phyloP scores from a whole-genome alignment of 2,113 vertebrate genomes.

The Brienomyrus brachyistius region DNA sequence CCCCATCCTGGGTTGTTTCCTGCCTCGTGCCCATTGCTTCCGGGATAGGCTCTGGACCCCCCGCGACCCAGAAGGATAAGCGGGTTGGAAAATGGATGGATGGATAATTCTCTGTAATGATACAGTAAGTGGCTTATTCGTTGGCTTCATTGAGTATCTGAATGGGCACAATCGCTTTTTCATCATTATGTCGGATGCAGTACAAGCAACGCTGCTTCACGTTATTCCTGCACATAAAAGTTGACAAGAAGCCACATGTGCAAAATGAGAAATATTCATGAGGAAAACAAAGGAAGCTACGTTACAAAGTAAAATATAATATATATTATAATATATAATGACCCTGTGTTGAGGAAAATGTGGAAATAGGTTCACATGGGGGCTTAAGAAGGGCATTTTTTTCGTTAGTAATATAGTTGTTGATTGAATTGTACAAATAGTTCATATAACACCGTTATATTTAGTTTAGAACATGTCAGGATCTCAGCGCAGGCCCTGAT shows the following conservation, averaged over 20 bases:
- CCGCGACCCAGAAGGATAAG: too few relatives aligned
- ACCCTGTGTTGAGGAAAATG: background rate
- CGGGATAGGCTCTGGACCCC: too few relatives aligned
- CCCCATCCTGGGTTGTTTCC: too few relatives aligned
- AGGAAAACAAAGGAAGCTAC: background rate
- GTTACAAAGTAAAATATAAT: background rate
- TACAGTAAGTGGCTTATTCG: background rate
- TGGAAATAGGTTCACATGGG: background rate
- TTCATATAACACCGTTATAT: background rate
- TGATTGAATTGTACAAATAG: background rate
- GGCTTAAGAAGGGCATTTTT: background rate
- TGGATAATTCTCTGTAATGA: background rate
- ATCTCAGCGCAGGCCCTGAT: background rate
- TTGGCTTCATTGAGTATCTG: background rate
- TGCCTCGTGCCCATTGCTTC: too few relatives aligned
- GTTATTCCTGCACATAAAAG: background rate
- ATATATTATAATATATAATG: background rate
- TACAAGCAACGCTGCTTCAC: background rate
- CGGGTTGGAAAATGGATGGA: too few relatives aligned
- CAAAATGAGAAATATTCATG: background rate
- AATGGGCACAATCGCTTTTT: background rate
- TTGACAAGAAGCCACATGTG: background rate
- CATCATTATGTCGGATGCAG: background rate
- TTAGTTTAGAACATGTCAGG: background rate
- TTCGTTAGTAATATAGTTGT: background rate